A percentile compares a stretch with the other conserved stretches of the same genome.
phyloP scores from a whole-genome alignment of 2,797 vertebrate species.

The Notolabrus celidotus region DNA sequence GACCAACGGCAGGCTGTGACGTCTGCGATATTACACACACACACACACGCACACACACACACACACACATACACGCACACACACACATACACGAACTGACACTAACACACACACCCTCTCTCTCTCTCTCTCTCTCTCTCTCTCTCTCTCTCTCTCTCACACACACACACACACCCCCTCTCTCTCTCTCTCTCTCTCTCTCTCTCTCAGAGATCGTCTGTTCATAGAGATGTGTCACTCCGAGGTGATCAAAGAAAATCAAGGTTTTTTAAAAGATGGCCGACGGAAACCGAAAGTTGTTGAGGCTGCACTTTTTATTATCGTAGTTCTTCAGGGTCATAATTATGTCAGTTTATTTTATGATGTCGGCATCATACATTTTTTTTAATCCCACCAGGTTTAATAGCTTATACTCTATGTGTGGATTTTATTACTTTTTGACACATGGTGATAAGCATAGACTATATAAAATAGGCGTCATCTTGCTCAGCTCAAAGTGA shows the following conservation, averaged over 20 bases:
- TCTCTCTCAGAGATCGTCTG: constrained; percentile 46
- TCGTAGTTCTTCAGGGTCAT: too few relatives aligned
- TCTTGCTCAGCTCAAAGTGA: too few relatives aligned
- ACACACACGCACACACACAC: constrained; percentile 23
- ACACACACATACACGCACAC: constrained; percentile 9
- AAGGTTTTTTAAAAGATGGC: too few relatives aligned
- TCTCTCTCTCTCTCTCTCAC: background rate
- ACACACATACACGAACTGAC: constrained; percentile 1
- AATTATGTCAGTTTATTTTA: too few relatives aligned
- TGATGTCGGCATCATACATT: too few relatives aligned
- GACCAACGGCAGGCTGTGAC: constrained; percentile 71
- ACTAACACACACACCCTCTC: background rate
- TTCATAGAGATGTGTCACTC: constrained; percentile 9
- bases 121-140: background rate
- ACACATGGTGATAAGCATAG: too few relatives aligned
- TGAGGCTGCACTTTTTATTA: too few relatives aligned
- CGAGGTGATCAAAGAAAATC: background rate
- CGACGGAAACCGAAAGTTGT: too few relatives aligned
- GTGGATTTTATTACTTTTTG: too few relatives aligned
- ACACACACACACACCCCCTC: background rate
- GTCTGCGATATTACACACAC: constrained; percentile 46
- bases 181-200: background rate
- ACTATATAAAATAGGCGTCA: too few relatives aligned
- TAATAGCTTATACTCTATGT: too few relatives aligned
- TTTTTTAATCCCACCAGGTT: too few relatives aligned